Conservation (phyloP, 2,888 invertebrate genomes). For the Lydus trimaculatus region DNA sequence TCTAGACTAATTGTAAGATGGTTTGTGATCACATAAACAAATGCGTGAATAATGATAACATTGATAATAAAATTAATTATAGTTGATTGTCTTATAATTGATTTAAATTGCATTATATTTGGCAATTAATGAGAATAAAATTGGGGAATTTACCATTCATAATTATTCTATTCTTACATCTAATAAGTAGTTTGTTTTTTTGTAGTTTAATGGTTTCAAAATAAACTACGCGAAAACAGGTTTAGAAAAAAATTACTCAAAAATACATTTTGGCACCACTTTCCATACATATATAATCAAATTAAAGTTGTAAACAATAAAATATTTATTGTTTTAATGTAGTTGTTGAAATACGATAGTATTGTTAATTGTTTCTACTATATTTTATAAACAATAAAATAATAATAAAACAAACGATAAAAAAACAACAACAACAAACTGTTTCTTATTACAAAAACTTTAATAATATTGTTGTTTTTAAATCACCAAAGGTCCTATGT, state of each 20-base stretch:
- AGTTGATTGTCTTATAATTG: slow-evolving; percentile 8
- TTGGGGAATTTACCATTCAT: slow-evolving; percentile 1
- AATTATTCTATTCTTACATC: neutral
- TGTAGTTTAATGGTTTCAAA: neutral
- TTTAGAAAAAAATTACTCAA: neutral
- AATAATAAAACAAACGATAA: neutral
- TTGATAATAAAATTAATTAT: neutral
- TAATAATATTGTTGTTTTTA: neutral
- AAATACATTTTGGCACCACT: slow-evolving; percentile 13
- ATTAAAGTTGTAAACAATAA: neutral
- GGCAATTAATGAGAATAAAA: neutral
- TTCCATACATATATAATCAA: neutral
- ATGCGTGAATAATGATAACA: neutral
- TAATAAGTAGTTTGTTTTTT: neutral
- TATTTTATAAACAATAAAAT: neutral
- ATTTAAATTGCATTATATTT: neutral
- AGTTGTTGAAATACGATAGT: neutral
- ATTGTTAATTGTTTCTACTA: neutral
- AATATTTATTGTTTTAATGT: neutral
- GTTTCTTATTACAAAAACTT: neutral
- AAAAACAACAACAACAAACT: neutral
- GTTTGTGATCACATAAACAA: neutral
- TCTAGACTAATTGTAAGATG: neutral
- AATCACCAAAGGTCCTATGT: neutral
- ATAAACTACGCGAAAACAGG: neutral